Conservation (phyloP, 2,113 vertebrate species). For the Abramis brama region DNA sequence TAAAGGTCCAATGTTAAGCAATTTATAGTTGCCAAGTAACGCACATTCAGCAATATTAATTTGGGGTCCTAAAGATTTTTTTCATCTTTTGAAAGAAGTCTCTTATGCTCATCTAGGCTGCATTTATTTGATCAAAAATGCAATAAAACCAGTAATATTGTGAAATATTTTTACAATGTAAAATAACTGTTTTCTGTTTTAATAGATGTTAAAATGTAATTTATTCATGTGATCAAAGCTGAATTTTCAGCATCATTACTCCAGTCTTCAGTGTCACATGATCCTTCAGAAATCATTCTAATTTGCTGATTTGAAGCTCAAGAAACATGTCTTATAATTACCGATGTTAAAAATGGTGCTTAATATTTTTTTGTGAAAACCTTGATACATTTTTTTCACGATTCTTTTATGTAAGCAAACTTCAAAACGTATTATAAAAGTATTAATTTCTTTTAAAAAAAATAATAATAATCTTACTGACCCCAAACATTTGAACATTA, state of each 20-base stretch:
- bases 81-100: neutral
- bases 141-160: neutral
- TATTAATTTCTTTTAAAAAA: neutral
- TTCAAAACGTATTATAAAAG: too few species aligned
- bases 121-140: neutral
- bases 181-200: neutral
- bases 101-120: neutral
- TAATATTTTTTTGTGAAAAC: too few species aligned
- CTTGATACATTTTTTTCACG: too few species aligned
- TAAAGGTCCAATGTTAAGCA: neutral
- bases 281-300: neutral
- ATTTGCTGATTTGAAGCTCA: neutral
- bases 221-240: neutral
- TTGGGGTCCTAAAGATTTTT: neutral
- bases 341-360: too few species aligned
- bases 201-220: neutral
- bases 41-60: neutral
- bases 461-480: neutral
- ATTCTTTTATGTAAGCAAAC: too few species aligned
- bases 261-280: neutral
- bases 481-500: neutral
- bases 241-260: neutral
- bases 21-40: neutral
- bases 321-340: neutral
- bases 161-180: neutral